Conservation (phyloP, 2,797 vertebrate genomes). For the Cynopterus sphinx region DNA sequence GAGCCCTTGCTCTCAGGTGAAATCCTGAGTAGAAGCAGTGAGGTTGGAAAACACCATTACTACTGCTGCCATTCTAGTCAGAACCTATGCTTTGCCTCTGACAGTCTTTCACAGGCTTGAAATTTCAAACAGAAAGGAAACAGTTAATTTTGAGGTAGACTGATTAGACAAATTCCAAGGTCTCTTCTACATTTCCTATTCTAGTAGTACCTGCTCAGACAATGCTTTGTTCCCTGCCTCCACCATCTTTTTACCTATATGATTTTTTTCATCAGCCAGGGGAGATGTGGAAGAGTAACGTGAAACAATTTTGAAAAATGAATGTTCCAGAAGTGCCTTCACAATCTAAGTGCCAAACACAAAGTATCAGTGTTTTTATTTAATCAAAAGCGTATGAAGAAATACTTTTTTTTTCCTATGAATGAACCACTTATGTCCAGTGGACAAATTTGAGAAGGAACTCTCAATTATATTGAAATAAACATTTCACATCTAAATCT, state of each 20-base stretch:
- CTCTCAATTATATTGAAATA: conserved; percentile 33
- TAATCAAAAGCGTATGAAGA: conserved; percentile 38
- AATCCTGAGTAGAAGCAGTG: not conserved
- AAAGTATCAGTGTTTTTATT: conserved; percentile 51
- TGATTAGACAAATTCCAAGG: conserved; percentile 32
- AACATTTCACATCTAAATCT: conserved; percentile 23
- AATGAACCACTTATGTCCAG: conserved; percentile 28
- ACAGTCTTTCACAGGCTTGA: not conserved
- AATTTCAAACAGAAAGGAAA: conserved; percentile 41
- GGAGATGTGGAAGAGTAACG: not conserved
- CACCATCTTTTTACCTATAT: not conserved
- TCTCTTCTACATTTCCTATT: conserved; percentile 30
- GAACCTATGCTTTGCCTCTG: not conserved
- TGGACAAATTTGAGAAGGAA: conserved; percentile 30
- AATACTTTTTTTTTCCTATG: conserved; percentile 38
- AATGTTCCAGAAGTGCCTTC: conserved; percentile 31
- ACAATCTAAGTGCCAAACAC: conserved; percentile 10
- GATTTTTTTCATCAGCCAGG: conserved; percentile 17
- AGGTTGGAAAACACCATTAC: not conserved
- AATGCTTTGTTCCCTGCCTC: not conserved
- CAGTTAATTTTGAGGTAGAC: conserved; percentile 49
- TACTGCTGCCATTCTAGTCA: not conserved
- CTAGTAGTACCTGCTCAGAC: not conserved
- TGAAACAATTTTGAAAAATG: conserved; percentile 7
- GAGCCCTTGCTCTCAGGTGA: not conserved